A percentile compares a stretch with the other conserved stretches of the same genome.
Conservation (phyloP, 2,797 vertebrate species). For the Apogon talboti region DNA sequence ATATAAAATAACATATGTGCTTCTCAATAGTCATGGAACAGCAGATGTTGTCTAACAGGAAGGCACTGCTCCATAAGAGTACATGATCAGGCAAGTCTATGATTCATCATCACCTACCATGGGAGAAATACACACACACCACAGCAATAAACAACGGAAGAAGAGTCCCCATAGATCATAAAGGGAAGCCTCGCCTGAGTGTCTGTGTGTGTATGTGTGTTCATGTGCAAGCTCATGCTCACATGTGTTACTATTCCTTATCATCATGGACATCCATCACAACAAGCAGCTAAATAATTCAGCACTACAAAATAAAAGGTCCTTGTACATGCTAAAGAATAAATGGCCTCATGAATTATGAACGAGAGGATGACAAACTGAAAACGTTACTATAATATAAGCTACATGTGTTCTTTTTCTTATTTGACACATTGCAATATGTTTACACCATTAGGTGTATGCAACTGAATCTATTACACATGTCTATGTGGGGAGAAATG, state of each 20-base stretch:
- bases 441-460: slow-evolving; percentile 23
- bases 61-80: slow-evolving; percentile 37
- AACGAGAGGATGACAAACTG: slow-evolving; percentile 47
- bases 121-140: slow-evolving; percentile 57
- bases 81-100: slow-evolving; percentile 76
- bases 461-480: slow-evolving; percentile 7
- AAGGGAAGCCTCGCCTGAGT: slow-evolving; percentile 63
- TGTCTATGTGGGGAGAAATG: slow-evolving; percentile 4
- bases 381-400: slow-evolving; percentile 26
- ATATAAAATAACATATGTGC: not conserved
- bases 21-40: slow-evolving; percentile 29
- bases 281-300: slow-evolving; percentile 78
- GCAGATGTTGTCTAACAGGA: slow-evolving; percentile 38
- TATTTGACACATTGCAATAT: not conserved
- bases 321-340: slow-evolving; percentile 65
- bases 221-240: slow-evolving; percentile 16
- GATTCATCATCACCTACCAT: slow-evolving; percentile 63
- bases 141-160: slow-evolving; percentile 77
- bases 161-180: slow-evolving; percentile 73
- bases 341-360: slow-evolving; percentile 72
- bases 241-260: slow-evolving; percentile 58
- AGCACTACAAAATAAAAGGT: slow-evolving; percentile 79
- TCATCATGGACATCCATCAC: slow-evolving; percentile 65
- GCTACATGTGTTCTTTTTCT: slow-evolving; percentile 35
- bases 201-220: slow-evolving; percentile 16